These are phyloP conservation scores for Cephus sareptanus DNA, from an alignment of 2,888 invertebrate species.

Conservation along the genomic window DNA sequence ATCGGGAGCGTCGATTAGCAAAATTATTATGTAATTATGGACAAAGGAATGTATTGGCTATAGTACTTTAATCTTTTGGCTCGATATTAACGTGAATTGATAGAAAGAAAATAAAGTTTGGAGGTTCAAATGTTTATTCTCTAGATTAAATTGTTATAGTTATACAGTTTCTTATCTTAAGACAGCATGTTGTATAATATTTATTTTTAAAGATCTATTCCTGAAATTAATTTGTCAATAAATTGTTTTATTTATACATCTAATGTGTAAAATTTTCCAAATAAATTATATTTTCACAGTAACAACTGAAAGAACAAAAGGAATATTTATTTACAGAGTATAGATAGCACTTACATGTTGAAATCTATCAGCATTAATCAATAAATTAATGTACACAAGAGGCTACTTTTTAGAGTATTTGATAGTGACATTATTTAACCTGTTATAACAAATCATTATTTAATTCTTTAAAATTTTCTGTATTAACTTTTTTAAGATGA, in stretches of 20 bases:
- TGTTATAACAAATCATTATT: conserved; percentile 32
- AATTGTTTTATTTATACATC: neutral
- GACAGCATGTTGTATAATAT: neutral
- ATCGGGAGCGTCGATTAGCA: neutral
- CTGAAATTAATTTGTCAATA: neutral
- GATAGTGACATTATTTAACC: neutral
- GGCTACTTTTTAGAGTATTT: neutral
- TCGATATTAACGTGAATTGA: too few species aligned
- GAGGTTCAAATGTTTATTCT: neutral
- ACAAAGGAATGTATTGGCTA: neutral
- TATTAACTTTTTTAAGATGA: conserved; percentile 4
- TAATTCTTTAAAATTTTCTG: conserved; percentile 63
- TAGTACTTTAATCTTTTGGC: neutral
- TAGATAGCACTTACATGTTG: neutral
- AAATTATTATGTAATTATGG: neutral
- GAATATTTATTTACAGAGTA: neutral
- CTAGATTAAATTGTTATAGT: neutral
- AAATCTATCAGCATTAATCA: neutral
- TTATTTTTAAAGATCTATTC: neutral
- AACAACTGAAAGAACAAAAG: neutral
- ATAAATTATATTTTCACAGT: neutral
- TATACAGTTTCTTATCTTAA: neutral
- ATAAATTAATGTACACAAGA: neutral
- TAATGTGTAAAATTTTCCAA: neutral
- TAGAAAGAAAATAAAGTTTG: neutral